phyloP scores from a whole-genome alignment of 1,140 invertebrate species.

The Monochamus saltuarius region DNA sequence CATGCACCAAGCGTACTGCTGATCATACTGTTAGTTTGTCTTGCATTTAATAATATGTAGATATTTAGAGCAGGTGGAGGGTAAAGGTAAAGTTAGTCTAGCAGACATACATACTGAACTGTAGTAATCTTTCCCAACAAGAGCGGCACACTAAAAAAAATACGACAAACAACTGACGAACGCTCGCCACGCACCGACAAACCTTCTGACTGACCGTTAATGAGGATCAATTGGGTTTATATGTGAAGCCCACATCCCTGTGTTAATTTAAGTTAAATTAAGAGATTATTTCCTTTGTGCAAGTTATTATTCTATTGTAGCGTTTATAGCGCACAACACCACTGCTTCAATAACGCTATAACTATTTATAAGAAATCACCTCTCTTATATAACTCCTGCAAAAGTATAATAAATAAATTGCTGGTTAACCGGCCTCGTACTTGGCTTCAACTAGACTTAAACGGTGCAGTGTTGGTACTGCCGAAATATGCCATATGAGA shows the following conservation, averaged over 20 bases:
- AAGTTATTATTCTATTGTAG: conserved; percentile 51
- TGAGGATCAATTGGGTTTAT: conserved; percentile 50
- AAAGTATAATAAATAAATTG: conserved; percentile 19
- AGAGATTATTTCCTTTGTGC: conserved; percentile 52
- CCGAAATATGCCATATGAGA: too few species aligned
- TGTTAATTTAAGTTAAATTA: conserved; percentile 52
- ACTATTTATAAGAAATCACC: conserved; percentile 23
- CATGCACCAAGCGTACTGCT: too few species aligned
- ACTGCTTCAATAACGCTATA: conserved; percentile 12
- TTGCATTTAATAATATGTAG: too few species aligned
- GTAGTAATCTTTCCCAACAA: too few species aligned
- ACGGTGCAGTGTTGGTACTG: neutral
- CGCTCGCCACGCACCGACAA: too few species aligned
- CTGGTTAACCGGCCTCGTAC: neutral
- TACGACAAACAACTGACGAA: too few species aligned
- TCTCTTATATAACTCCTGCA: conserved; percentile 18
- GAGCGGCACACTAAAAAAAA: too few species aligned
- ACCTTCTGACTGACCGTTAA: conserved; percentile 38
- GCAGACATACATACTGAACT: too few species aligned
- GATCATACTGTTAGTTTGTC: too few species aligned
- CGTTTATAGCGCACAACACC: conserved; percentile 29
- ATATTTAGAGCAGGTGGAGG: too few species aligned
- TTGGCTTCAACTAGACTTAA: neutral
- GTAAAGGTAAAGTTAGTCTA: too few species aligned
- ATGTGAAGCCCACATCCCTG: conserved; percentile 50